phyloP scores from a whole-genome alignment of 2,113 vertebrate species.

The Megaceryle maxima region DNA sequence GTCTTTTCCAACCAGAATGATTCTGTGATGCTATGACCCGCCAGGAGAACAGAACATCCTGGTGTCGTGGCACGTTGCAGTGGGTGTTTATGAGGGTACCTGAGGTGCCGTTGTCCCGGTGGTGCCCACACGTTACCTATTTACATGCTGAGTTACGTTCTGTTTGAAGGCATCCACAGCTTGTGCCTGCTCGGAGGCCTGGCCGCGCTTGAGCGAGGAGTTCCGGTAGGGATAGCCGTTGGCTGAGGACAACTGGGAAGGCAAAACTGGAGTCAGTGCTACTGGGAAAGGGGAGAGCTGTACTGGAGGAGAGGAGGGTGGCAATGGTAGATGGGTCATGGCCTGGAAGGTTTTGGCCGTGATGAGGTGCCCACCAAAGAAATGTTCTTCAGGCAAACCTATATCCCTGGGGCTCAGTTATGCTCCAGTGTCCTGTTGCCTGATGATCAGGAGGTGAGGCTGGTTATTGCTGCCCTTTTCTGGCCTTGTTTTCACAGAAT shows the following conservation, averaged over 20 bases:
- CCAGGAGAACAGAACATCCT: neutral
- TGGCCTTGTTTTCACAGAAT: neutral
- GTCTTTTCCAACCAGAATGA: too few species aligned
- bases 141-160: conserved; percentile 51
- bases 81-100: neutral
- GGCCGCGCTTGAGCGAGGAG: conserved; percentile 58
- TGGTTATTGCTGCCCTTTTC: neutral
- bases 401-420: neutral
- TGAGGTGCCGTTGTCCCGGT: fast-evolving
- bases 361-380: neutral
- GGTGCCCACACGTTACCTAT: conserved; percentile 31
- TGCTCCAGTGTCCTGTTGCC: fast-evolving
- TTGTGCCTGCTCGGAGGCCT: conserved; percentile 5
- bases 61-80: fast-evolving
- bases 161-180: conserved; percentile 62
- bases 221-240: conserved; percentile 79
- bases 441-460: neutral
- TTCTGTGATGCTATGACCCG: too few species aligned
- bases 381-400: neutral
- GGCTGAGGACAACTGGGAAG: conserved; percentile 76
- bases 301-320: fast-evolving
- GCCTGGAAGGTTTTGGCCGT: neutral
- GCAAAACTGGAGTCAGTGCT: neutral
- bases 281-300: neutral
- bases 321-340: neutral